A percentile compares a stretch with the other conserved stretches of the same genome.
These are phyloP conservation scores for Sciaenops ocellatus DNA, from an alignment of 2,797 vertebrate species.

Conservation along the genomic window DNA sequence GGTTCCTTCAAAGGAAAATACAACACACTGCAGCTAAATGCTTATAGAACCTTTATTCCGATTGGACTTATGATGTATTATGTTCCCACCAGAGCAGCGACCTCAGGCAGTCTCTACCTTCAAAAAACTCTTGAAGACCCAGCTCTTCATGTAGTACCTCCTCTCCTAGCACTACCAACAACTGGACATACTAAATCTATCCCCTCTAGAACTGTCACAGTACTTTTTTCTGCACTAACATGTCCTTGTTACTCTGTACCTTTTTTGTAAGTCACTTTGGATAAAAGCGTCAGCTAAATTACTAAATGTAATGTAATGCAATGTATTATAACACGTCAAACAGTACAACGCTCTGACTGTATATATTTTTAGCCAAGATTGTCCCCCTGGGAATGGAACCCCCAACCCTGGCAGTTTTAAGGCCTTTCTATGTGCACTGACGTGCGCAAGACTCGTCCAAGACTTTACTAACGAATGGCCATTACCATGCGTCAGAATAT, in stretches of 20 bases:
- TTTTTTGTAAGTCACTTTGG: no score
- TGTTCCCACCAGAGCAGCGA: no score
- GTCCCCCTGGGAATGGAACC: not conserved
- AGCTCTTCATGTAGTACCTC: no score
- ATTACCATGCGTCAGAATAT: constrained; percentile 23
- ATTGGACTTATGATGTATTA: constrained; percentile 1
- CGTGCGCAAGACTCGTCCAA: constrained; percentile 2
- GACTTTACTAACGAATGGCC: not conserved
- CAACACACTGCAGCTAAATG: constrained; percentile 3
- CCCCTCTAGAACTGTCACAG: no score
- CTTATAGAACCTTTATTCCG: constrained; percentile 1
- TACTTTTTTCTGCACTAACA: no score
- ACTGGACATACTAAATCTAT: no score
- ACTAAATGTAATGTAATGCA: no score
- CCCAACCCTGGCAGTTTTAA: not conserved
- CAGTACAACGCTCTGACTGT: not conserved
- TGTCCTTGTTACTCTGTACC: no score
- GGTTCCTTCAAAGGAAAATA: constrained; percentile 23
- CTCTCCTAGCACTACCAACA: no score
- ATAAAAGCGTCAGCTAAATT: no score
- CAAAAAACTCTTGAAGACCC: no score
- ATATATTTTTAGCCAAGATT: constrained; percentile 9
- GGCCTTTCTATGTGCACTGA: not conserved
- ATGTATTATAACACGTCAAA: not conserved
- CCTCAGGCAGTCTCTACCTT: no score